Base-by-base conservation (phyloP, 2,113 vertebrate genomes). In the Butorides virescens region DNA sequence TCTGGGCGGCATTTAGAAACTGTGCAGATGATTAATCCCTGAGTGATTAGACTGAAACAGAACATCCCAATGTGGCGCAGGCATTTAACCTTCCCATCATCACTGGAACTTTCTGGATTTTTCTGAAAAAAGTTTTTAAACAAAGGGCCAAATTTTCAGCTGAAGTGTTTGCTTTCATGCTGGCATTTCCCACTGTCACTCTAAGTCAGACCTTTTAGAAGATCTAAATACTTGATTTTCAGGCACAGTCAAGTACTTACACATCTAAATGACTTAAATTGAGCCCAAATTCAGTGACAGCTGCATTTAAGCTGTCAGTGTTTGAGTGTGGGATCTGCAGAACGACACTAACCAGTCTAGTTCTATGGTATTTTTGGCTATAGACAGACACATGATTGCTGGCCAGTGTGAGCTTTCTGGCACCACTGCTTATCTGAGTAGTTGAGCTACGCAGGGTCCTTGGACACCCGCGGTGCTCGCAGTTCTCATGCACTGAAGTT, bases 401-500 rank as follows among this genome's bases (percentile, higher is more conserved):
- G 77, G 56, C 66, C 70, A 81, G 8, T 1, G 1, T 62, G 32
- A 87, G 53, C 22, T 85, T 91, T 85, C 70, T 62, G 42, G 80
- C 36, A 68, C 19, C 32, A 20, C 49, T 42, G 34, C 22, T 90
- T 30, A 47, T 62, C 58, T 2, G 3, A 49, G 18, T 37, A 67
- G 8, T 32, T 82, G 32, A 85, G 36, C 19, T 55, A 14, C 7
- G 11, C 49, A 58, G 23, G 15, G 19, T 70, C 11, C 58, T 85
- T 17, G 36, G 37, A 77, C 89, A 19, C 19, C 34, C 27, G 94
- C 44, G 49, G 16, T 13, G 13, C 29, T 58, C 65, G 22, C 27
- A 70, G 14, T n/a, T 94, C 55, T 88, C 2, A 0, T 56, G 23
- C 0, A 0, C 2, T 59, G n/a, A 76, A 11, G 13, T 55, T 56